These are phyloP conservation scores for Stichodactyla mertensii DNA, from an alignment of 64 coral and sea anemone genomes.

Conservation along the genomic window DNA sequence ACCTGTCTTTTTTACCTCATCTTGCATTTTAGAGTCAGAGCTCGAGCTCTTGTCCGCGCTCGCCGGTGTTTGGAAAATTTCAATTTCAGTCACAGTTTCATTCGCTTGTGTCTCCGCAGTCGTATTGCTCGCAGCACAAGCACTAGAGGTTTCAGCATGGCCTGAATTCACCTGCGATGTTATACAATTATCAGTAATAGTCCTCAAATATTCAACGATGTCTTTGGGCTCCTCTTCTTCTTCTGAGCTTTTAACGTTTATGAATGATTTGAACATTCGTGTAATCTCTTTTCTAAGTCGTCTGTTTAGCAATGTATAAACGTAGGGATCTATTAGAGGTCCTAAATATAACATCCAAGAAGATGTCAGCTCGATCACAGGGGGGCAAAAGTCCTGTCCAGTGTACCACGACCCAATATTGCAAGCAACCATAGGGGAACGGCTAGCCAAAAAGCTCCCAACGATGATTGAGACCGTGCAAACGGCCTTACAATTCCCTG, in stretches of 20 bases:
- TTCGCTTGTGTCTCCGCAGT: neutral
- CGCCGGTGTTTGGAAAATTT: neutral
- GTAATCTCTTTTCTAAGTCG: constrained; percentile 66
- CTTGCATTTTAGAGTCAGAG: neutral
- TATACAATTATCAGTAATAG: constrained; percentile 50
- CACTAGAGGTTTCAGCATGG: neutral
- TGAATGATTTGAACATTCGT: constrained; percentile 19
- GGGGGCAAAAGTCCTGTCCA: constrained; percentile 46
- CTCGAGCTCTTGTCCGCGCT: neutral
- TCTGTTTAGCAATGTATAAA: constrained; percentile 74
- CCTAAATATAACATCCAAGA: constrained; percentile 45
- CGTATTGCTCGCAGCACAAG: neutral
- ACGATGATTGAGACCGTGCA: constrained; percentile 60
- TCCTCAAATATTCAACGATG: constrained; percentile 77
- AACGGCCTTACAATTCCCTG: constrained; percentile 39
- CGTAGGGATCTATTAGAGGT: constrained; percentile 27
- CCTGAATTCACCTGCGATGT: neutral
- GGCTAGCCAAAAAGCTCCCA: constrained; percentile 57
- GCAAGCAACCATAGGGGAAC: constrained; percentile 41
- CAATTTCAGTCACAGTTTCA: neutral
- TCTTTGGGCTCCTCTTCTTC: constrained; percentile 87
- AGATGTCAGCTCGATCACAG: constrained; percentile 19
- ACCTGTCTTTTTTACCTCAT: neutral
- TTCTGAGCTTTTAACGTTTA: constrained; percentile 12
- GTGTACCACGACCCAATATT: constrained; percentile 48